These are phyloP conservation scores for Folsomia candida DNA, from an alignment of 2,888 invertebrate species.

Conservation along the genomic window DNA sequence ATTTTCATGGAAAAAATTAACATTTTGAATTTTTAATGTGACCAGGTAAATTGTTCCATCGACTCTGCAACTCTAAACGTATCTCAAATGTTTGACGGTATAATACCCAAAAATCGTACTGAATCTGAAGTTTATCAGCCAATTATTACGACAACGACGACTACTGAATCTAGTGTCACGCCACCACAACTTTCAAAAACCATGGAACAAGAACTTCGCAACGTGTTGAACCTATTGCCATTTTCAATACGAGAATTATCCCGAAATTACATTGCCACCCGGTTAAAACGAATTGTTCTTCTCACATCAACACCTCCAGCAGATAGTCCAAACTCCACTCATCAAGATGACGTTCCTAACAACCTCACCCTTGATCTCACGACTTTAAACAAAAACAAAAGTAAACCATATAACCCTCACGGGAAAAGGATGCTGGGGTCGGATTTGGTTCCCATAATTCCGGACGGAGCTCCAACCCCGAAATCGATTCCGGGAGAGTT, in stretches of 20 bases:
- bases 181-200: no score
- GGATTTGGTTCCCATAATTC: conserved; percentile 24
- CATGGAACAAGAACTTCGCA: background rate
- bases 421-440: background rate
- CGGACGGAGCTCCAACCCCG: conserved; percentile 23
- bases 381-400: background rate
- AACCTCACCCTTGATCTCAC: background rate
- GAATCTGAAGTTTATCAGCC: no score
- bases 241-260: background rate
- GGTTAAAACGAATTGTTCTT: background rate
- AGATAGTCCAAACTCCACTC: background rate
- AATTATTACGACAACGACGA: no score
- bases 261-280: background rate
- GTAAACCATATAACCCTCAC: background rate
- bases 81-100: no score
- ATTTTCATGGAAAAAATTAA: no score
- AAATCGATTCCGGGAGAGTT: conserved; percentile 39
- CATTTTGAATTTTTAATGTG: no score
- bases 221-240: background rate
- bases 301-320: background rate
- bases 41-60: no score
- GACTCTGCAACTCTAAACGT: no score
- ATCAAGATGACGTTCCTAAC: background rate
- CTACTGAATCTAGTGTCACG: no score
- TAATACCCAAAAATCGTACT: no score